Evolutionary conservation across 2,797 vertebrate species (phyloP).

Genomic region (Acipenser oxyrinchus): DNA sequence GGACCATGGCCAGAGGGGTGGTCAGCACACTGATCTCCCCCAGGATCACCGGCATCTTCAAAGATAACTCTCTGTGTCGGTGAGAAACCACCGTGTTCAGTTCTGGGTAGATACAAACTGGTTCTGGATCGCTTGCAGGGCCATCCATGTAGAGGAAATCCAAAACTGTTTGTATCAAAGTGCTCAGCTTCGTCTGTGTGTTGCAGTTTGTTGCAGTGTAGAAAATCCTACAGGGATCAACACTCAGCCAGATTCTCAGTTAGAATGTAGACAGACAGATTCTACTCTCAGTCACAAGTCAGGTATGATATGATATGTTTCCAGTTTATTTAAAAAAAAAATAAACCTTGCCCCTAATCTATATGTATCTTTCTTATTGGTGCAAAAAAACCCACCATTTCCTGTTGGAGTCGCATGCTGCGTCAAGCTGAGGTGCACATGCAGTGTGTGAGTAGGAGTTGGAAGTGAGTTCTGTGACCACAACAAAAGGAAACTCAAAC

Average conservation of each 20-base stretch:
- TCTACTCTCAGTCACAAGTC: too few relatives aligned
- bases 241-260: too few relatives aligned
- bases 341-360: neutral
- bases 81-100: neutral
- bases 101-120: too few relatives aligned
- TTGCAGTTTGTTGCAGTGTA: neutral
- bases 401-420: constrained; percentile 42
- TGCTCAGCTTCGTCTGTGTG: too few relatives aligned
- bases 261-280: too few relatives aligned
- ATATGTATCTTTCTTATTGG: constrained; percentile 14
- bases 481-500: constrained; percentile 42
- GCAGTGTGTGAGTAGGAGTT: constrained; percentile 21
- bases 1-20: constrained; percentile 50
- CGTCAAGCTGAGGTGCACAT: constrained; percentile 31
- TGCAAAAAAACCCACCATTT: constrained; percentile 46
- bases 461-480: constrained; percentile 42
- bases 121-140: too few relatives aligned
- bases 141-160: too few relatives aligned
- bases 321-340: too few relatives aligned
- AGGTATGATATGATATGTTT: too few relatives aligned
- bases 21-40: constrained; percentile 52
- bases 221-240: too few relatives aligned
- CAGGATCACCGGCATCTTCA: constrained; percentile 56
- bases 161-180: too few relatives aligned
- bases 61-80: too few relatives aligned